These are phyloP conservation scores for Lordiphosa fenestrarum DNA, from an alignment of 2,888 invertebrate genomes.

Conservation along the genomic window DNA sequence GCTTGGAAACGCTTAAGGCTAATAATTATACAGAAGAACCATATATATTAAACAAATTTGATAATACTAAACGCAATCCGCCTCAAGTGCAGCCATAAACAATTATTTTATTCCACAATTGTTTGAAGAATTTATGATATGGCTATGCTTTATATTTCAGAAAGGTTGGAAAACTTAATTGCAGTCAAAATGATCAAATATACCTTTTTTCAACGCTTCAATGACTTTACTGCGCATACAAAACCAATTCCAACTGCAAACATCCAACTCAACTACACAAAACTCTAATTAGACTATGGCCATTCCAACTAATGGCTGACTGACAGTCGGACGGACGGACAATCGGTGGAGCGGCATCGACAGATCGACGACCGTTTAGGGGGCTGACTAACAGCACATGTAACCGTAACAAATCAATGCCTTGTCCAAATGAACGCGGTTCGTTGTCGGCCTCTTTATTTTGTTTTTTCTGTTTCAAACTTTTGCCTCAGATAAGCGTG, in stretches of 20 bases:
- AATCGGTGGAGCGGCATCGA: not conserved
- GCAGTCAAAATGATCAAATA: slow-evolving; percentile 30
- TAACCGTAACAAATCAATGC: slow-evolving; percentile 5
- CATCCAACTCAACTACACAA: slow-evolving; percentile 20
- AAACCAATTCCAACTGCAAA: slow-evolving; percentile 53
- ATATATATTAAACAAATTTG: slow-evolving; percentile 43
- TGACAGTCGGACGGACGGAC: slow-evolving; percentile 1
- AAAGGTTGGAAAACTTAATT: slow-evolving; percentile 39
- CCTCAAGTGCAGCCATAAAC: slow-evolving; percentile 30
- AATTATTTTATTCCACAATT: not conserved
- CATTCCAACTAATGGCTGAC: slow-evolving; percentile 19
- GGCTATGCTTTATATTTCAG: slow-evolving; percentile 18
- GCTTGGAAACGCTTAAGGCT: slow-evolving; percentile 6
- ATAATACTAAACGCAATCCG: slow-evolving; percentile 44
- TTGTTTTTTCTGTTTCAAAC: not conserved
- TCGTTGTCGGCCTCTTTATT: not conserved
- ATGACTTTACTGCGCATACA: slow-evolving; percentile 25
- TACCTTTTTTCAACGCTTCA: slow-evolving; percentile 49
- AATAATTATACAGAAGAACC: slow-evolving; percentile 40
- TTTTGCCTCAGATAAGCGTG: not conserved
- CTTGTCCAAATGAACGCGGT: not conserved
- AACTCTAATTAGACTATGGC: slow-evolving; percentile 50
- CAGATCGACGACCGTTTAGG: slow-evolving; percentile 22
- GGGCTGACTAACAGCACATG: slow-evolving; percentile 13
- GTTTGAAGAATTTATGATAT: slow-evolving; percentile 52